Evolutionary conservation across 1,140 invertebrate genomes (phyloP).

Genomic region (Battus philenor): DNA sequence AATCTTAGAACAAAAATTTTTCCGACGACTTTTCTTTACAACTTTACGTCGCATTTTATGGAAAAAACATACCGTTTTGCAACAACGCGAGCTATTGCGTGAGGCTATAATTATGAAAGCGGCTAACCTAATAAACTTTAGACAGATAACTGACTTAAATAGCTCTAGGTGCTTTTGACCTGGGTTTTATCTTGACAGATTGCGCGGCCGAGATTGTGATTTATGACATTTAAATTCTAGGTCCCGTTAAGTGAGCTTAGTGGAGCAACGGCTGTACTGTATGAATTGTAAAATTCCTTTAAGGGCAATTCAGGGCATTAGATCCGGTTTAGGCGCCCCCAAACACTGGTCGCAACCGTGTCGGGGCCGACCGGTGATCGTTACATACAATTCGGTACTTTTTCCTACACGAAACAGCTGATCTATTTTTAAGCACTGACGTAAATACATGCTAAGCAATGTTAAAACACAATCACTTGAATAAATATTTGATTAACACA

Average conservation of each 20-base stretch:
- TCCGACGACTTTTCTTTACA: no score
- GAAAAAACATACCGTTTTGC: conserved; percentile 23
- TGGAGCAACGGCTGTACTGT: conserved; percentile 33
- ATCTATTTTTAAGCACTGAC: conserved; percentile 8
- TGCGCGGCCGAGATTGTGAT: conserved; percentile 37
- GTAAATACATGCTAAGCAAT: conserved; percentile 12
- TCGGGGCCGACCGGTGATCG: conserved; percentile 17
- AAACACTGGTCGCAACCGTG: conserved; percentile 27
- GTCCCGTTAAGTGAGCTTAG: conserved; percentile 26
- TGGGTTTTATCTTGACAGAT: conserved; percentile 44
- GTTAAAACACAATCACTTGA: conserved; percentile 18
- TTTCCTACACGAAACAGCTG: not conserved
- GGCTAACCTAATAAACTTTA: conserved; percentile 39
- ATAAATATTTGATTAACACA: conserved; percentile 18
- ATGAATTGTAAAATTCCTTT: conserved; percentile 50
- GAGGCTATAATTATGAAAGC: conserved; percentile 24
- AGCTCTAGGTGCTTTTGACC: conserved; percentile 38
- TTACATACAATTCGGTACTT: conserved; percentile 1
- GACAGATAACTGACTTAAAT: conserved; percentile 30
- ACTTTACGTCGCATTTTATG: no score
- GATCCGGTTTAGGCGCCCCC: conserved; percentile 51
- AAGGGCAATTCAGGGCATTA: conserved; percentile 52
- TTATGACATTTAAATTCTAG: conserved; percentile 41
- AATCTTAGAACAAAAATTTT: no score
- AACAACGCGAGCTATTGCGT: conserved; percentile 15